phyloP scores from a whole-genome alignment of 1,140 invertebrate genomes.

The Apis cerana region DNA sequence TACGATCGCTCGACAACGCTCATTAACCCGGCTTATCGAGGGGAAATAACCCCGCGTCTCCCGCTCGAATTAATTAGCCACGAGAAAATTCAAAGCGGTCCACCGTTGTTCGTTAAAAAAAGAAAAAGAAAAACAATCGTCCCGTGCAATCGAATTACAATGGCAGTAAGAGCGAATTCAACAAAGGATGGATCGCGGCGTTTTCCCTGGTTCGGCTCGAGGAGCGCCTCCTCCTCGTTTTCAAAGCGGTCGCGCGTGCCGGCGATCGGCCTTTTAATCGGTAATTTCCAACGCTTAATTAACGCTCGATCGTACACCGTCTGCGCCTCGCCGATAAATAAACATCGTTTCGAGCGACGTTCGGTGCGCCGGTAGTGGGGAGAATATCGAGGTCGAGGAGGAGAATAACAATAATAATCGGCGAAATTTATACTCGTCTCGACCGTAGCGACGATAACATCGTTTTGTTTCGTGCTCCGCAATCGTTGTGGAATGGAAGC shows the following conservation, averaged over 20 bases:
- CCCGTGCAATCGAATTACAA: slow-evolving; percentile 19
- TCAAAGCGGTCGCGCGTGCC: slow-evolving; percentile 18
- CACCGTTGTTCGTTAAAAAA: no score
- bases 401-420: not conserved
- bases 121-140: no score
- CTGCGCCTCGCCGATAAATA: slow-evolving; percentile 30
- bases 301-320: slow-evolving; percentile 38
- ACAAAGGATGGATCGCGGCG: not conserved
- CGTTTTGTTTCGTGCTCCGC: no score
- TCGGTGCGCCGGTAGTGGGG: not conserved
- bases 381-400: slow-evolving; percentile 26
- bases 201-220: not conserved
- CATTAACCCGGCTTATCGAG: no score
- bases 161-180: slow-evolving; percentile 11
- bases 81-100: no score
- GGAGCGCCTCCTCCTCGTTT: not conserved
- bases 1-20: no score
- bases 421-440: slow-evolving; percentile 31
- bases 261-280: slow-evolving; percentile 33
- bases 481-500: no score
- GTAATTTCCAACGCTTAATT: slow-evolving; percentile 49
- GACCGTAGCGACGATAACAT: not conserved
- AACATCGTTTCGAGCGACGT: slow-evolving; percentile 1
- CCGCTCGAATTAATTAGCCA: no score
- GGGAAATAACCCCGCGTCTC: no score